phyloP scores from a whole-genome alignment of 2,113 vertebrate genomes.

The Echinops telfairi region DNA sequence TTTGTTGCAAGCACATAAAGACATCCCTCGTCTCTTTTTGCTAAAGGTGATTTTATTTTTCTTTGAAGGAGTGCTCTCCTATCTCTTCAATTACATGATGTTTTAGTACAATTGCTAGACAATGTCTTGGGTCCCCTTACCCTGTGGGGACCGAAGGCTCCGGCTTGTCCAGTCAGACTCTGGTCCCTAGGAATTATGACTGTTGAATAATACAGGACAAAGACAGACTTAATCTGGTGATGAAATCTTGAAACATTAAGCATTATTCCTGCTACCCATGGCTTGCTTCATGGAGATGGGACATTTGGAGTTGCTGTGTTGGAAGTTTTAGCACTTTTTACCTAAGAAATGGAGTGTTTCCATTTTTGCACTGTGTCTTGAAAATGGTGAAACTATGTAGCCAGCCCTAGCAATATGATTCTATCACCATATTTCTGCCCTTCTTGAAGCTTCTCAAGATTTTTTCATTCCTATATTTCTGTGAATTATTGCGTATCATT shows the following conservation, averaged over 20 bases:
- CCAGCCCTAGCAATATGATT: neutral
- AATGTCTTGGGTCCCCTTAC: neutral
- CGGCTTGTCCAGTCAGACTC: neutral
- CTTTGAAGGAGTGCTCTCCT: neutral
- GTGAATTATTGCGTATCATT: neutral
- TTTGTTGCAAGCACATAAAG: neutral
- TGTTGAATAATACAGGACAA: neutral
- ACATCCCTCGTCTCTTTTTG: neutral
- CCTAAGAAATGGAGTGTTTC: neutral
- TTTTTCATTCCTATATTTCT: neutral
- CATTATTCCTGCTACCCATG: neutral
- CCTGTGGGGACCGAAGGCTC: rapidly evolving
- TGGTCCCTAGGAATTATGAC: neutral
- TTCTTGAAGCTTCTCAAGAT: neutral
- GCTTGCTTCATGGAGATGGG: neutral
- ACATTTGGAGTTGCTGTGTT: neutral
- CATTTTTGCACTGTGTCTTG: neutral
- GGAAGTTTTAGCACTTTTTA: constrained; percentile 7
- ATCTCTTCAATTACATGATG: neutral
- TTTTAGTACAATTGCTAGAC: neutral
- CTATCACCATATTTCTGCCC: neutral
- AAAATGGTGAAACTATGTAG: neutral
- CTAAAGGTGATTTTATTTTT: neutral
- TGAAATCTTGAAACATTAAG: neutral
- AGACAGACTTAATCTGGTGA: neutral